phyloP scores from a whole-genome alignment of 2,888 invertebrate species.

The Andrena haemorrhoa region DNA sequence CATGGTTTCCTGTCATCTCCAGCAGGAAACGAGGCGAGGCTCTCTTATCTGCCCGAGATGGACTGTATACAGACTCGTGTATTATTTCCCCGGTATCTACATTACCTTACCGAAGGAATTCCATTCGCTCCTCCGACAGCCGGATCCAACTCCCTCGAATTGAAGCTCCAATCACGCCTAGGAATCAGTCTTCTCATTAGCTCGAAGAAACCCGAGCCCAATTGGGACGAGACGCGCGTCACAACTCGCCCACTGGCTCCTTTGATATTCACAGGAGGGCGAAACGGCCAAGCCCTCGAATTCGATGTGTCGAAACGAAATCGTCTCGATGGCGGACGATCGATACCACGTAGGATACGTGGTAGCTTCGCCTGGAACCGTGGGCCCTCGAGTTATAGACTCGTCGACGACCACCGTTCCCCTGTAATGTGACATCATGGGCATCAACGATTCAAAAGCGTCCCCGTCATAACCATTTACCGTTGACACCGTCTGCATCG shows the following conservation, averaged over 20 bases:
- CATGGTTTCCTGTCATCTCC: slow-evolving; percentile 46
- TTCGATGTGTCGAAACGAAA: slow-evolving; percentile 6
- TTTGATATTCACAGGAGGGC: not conserved
- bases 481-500: slow-evolving; percentile 81
- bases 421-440: slow-evolving; percentile 72
- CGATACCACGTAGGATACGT: not conserved
- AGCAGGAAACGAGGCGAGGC: slow-evolving; percentile 43
- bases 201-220: too few species aligned
- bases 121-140: not conserved
- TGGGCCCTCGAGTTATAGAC: slow-evolving; percentile 41
- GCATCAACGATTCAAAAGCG: slow-evolving; percentile 80
- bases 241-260: not conserved
- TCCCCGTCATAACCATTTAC: slow-evolving; percentile 81
- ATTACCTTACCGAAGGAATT: not conserved
- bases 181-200: too few species aligned
- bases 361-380: slow-evolving; percentile 27
- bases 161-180: too few species aligned
- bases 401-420: slow-evolving; percentile 60
- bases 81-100: not conserved
- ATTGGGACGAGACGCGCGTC: not conserved
- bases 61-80: slow-evolving; percentile 11
- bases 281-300: slow-evolving; percentile 7
- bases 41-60: slow-evolving; percentile 13
- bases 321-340: not conserved
- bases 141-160: not conserved